Base-by-base conservation (phyloP, 1,140 invertebrate species). In the Protaetia brevitarsis region DNA sequence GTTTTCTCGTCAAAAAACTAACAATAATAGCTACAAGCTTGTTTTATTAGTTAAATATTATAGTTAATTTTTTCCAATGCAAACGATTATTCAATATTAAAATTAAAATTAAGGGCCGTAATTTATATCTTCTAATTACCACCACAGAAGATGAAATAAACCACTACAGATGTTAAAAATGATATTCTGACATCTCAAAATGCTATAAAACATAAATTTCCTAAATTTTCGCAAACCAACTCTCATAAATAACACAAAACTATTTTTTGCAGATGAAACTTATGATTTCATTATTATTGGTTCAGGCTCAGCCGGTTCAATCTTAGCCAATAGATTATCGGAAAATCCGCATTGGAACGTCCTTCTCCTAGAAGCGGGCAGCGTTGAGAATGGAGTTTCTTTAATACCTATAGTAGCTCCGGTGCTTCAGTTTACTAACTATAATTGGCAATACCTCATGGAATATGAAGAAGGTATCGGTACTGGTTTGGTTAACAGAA, bases 371-470 rank as follows among this genome's bases (percentile, higher is more conserved):
- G 89, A 91, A 79, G 87, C 85, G 5, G 89, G 89, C 41, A 64
- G 68, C 82, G 81, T 58, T 83, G 87, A 58, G 86, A 89, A 71
- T 86, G 84, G 21, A 85, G 77, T 92, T 4, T 88, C 89, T 0
- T 90, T 93, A 70, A 84, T 92, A 4, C 91, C 91, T 0, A 77
- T 88, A 6, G 77, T 91, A 26, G 87, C 89, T 0, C 82, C 89
- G 0, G 80, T 86, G 5, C 82, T 90, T 26, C 88, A 91, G 41
- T 80, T 87, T 56, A 92, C 88, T 0, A 82, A 85, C 63, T 87
- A 86, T 68, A 93, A 93, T 78, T 94, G 92, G 91, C 84, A 86
- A 3, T 94, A 93, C 69, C 83, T 79, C 65, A 89, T 91, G 2
- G 89, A 90, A 70, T 85, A 86, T 0, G 87, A 92, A 70, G 69